These are phyloP conservation scores for Spilarctia lutea DNA, from an alignment of 2,888 invertebrate genomes.

Conservation along the genomic window DNA sequence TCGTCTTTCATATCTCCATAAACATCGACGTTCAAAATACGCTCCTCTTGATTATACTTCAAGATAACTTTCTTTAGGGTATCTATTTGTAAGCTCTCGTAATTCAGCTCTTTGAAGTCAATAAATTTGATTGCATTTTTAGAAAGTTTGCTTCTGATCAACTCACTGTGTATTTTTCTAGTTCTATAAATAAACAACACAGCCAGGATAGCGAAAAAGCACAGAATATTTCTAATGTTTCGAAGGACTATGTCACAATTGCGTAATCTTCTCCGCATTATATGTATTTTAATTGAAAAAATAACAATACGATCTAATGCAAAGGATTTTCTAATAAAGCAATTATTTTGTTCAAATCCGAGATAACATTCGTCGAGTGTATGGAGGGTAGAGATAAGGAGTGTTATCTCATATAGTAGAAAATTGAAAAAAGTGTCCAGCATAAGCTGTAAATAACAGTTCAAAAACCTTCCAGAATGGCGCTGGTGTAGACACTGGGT, in stretches of 20 bases:
- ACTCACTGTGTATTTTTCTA: conserved; percentile 27
- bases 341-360: not conserved
- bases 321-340: not conserved
- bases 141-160: conserved; percentile 38
- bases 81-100: conserved; percentile 13
- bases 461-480: too few relatives aligned
- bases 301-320: not conserved
- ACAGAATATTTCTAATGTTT: conserved; percentile 27
- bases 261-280: conserved; percentile 28
- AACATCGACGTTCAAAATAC: conserved; percentile 55
- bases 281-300: not conserved
- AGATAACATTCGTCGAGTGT: not conserved
- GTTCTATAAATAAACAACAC: conserved; percentile 22
- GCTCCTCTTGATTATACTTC: conserved; percentile 30
- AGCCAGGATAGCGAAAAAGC: conserved; percentile 29
- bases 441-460: too few relatives aligned
- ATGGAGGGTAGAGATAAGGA: too few relatives aligned
- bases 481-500: too few relatives aligned
- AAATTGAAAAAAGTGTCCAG: too few relatives aligned
- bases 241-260: conserved; percentile 14
- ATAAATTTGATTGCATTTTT: conserved; percentile 49
- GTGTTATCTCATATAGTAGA: too few relatives aligned
- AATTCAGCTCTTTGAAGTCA: conserved; percentile 21
- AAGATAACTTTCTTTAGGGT: conserved; percentile 29
- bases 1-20: conserved; percentile 57